Percentiles rank a stretch among this genome's conserved stretches.
Conservation (phyloP, 2,113 vertebrate genomes). For the Tautogolabrus adspersus region DNA sequence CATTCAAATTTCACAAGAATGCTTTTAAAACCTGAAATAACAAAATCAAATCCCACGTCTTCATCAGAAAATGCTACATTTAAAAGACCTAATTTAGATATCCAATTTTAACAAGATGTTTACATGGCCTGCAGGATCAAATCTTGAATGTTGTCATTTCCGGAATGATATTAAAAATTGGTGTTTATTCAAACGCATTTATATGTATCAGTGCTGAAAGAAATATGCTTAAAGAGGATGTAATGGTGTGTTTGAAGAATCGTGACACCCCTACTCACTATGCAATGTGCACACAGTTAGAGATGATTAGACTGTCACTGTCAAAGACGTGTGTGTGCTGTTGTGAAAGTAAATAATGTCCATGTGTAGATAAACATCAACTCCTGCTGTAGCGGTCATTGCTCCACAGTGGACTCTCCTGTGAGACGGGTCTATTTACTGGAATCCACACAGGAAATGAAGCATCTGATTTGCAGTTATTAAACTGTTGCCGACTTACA, state of each 20-base stretch:
- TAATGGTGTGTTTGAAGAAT: not conserved
- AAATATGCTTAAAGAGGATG: not conserved
- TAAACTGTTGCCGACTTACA: conserved; percentile 46
- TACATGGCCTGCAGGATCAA: not conserved
- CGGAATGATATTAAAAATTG: not conserved
- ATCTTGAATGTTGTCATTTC: not conserved
- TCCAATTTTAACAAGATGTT: not conserved
- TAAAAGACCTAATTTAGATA: not conserved
- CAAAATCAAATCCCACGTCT: not conserved
- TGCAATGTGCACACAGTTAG: conserved; percentile 60
- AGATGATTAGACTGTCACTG: conserved; percentile 47
- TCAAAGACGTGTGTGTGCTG: conserved; percentile 48
- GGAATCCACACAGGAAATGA: conserved; percentile 32
- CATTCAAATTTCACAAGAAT: not conserved
- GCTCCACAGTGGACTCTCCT: conserved; percentile 2
- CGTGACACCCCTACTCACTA: conserved; percentile 50
- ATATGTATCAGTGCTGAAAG: not conserved
- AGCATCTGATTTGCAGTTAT: conserved; percentile 28
- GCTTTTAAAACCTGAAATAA: not conserved
- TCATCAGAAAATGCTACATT: not conserved
- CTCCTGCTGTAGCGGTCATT: conserved; percentile 26
- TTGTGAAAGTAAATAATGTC: conserved; percentile 61
- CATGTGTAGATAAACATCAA: conserved; percentile 63
- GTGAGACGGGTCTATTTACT: conserved; percentile 9
- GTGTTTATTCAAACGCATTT: not conserved